Base-by-base conservation (phyloP, 2,888 invertebrate species). In the Cryptophagus acutangulus region DNA sequence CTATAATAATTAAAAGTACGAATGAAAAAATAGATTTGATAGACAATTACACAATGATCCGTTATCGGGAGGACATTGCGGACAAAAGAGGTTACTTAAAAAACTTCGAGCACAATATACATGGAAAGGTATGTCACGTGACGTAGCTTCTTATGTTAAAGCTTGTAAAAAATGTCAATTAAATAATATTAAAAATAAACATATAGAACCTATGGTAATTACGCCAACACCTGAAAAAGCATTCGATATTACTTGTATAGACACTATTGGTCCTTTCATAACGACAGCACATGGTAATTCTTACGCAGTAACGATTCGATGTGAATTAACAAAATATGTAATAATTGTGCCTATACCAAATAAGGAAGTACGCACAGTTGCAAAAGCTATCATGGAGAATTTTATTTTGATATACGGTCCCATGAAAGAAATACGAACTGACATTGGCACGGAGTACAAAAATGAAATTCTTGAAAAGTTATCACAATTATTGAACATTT, bases 281-380 rank as follows among this genome's bases (percentile, higher is more conserved):
- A 20, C 6, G 9, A 29, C 29, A n/a, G 10, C 10, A 9, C 4
- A 29, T 12, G 29, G n/a, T 6, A 29, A 29, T n/a, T 14, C 9
- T 5, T 31, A 31, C 12, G 31, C 14, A n/a, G 31, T 31, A 3
- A 35, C 51, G 33, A 34, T 51, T 13, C 14, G n/a, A n/a, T n/a
- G n/a, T n/a, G n/a, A n/a, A n/a, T 29, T 28, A 34, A 49, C 6
- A 54, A n/a, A n/a, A n/a, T n/a, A n/a, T n/a, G n/a, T n/a, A n/a
- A n/a, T n/a, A n/a, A n/a, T n/a, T n/a, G n/a, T n/a, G n/a, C n/a
- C n/a, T n/a, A n/a, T n/a, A n/a, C n/a, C n/a, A n/a, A n/a, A n/a
- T n/a, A n/a, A 54, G 49, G 48, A 43, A 30, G 46, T 50, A 20
- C 40, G 33, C 15, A 54, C 42, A 2, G 37, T 52, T 1, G 49